Evolutionary conservation across 2,888 invertebrate species (phyloP).

Genomic region (Chymomyza amoena): DNA sequence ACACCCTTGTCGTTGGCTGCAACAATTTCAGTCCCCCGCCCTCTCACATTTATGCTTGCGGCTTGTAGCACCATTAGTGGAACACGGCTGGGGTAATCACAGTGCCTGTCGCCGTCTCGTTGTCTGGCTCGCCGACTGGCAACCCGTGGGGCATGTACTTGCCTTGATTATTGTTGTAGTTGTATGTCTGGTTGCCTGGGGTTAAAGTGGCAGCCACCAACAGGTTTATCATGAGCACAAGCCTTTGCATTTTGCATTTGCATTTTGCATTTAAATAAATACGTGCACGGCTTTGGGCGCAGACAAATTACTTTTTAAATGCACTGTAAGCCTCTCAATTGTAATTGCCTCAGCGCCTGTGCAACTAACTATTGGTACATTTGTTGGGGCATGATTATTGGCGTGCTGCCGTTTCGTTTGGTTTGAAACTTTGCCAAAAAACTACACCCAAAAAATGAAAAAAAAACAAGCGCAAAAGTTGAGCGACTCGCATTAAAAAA

Average conservation of each 20-base stretch:
- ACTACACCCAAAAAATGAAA: constrained; percentile 16
- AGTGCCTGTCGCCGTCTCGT: constrained; percentile 11
- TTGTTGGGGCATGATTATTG: not conserved
- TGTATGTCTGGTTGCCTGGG: not conserved
- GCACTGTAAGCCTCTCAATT: constrained; percentile 74
- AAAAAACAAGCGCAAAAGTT: constrained; percentile 32
- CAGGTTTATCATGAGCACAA: constrained; percentile 16
- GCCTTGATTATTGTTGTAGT: not conserved
- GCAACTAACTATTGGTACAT: not conserved
- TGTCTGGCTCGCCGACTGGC: not conserved
- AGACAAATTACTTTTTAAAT: constrained; percentile 78
- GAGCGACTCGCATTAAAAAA: constrained; percentile 66
- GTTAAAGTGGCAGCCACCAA: constrained; percentile 4
- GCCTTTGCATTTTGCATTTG: constrained; percentile 19
- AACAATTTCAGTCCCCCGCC: constrained; percentile 25
- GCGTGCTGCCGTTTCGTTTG: constrained; percentile 28
- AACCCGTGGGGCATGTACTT: not conserved
- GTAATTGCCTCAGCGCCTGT: constrained; percentile 59
- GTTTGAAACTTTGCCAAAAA: constrained; percentile 66
- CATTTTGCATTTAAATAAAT: constrained; percentile 75
- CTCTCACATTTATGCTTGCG: constrained; percentile 69
- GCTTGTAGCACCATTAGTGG: constrained; percentile 77
- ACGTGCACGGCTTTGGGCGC: constrained; percentile 74
- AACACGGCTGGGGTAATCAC: constrained; percentile 64
- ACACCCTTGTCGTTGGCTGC: constrained; percentile 45